Conservation (phyloP, 2,797 vertebrate genomes). For the Synanceia verrucosa region DNA sequence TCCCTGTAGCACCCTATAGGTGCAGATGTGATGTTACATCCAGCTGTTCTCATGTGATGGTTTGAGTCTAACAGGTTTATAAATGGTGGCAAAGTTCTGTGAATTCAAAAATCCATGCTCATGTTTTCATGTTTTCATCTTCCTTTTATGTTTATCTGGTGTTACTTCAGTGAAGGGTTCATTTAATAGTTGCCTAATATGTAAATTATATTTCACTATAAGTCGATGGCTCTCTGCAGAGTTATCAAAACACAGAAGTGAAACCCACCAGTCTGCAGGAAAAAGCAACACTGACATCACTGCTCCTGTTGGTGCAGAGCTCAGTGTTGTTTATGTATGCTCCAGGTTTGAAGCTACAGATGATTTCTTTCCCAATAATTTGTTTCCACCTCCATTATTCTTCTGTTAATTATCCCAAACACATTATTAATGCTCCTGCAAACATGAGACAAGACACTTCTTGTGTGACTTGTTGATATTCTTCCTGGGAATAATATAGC, state of each 20-base stretch:
- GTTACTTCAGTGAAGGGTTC: not conserved
- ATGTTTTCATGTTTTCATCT: not conserved
- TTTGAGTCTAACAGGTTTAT: no score
- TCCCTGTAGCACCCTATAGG: no score
- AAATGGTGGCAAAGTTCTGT: not conserved
- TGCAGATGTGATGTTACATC: not conserved
- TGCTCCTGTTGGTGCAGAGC: not conserved
- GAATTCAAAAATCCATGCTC: not conserved
- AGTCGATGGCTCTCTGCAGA: not conserved
- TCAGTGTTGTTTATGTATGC: constrained; percentile 14
- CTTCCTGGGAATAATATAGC: constrained; percentile 54
- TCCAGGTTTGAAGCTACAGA: constrained; percentile 1
- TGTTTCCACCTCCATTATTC: no score
- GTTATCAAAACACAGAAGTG: constrained; percentile 34
- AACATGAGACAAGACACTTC: constrained; percentile 50
- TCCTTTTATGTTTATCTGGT: not conserved
- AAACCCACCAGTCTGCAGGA: constrained; percentile 14
- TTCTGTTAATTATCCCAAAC: constrained; percentile 46
- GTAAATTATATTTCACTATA: not conserved
- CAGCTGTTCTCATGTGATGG: not conserved
- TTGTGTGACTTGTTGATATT: constrained; percentile 37
- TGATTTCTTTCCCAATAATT: no score
- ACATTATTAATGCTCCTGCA: constrained; percentile 39
- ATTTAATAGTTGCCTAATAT: not conserved
- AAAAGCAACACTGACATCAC: constrained; percentile 35